Base-by-base conservation (phyloP, 2,113 vertebrate genomes). In the Lophura nycthemera region DNA sequence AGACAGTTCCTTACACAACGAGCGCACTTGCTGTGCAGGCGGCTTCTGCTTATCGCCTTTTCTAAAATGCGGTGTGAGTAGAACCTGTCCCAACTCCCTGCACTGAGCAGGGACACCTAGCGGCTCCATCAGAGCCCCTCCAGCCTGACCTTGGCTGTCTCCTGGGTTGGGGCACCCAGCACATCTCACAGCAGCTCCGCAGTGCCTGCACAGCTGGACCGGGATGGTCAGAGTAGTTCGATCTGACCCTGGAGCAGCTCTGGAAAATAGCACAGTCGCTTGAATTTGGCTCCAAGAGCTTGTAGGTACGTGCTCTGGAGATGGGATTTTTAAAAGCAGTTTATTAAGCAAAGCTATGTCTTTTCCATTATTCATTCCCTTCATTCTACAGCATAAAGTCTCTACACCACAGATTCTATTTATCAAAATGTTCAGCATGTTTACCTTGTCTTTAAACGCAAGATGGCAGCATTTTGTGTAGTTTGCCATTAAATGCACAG, bases 381-480 rank as follows among this genome's bases (percentile, higher is more conserved):
- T 47, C 13, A 15, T 3, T 72, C 29, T 21, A 48, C 38, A 42
- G 8, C 7, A 3, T 42, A 56, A 29, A 1, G 4, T 25, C 12
- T 70, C 56, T 74, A 45, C 29, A 10, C 42, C 10, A 2, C 34
- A 50, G 34, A 14, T 15, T 20, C 36, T 43, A 7, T 80, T 80
- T 65, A 6, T 2, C 25, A 4, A 57, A 19, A 8, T 2, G 7
- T n/a, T 21, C 9, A 1, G n/a, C 15, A 1, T n/a, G 71, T 38
- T 89, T 43, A 18, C 22, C 48, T 63, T 45, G 20, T 20, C 61
- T 72, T 25, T 38, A 57, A 74, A 88, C 96, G 86, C 80, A 22
- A 95, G 96, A 59, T 92, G 96, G 95, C 95, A 95, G 90, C 64
- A 86, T 88, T 86, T 69, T 45, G 5, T 22, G 27, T 24, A 32